Conservation (phyloP, 2,113 vertebrate genomes). For the Dryoscopus gambensis region DNA sequence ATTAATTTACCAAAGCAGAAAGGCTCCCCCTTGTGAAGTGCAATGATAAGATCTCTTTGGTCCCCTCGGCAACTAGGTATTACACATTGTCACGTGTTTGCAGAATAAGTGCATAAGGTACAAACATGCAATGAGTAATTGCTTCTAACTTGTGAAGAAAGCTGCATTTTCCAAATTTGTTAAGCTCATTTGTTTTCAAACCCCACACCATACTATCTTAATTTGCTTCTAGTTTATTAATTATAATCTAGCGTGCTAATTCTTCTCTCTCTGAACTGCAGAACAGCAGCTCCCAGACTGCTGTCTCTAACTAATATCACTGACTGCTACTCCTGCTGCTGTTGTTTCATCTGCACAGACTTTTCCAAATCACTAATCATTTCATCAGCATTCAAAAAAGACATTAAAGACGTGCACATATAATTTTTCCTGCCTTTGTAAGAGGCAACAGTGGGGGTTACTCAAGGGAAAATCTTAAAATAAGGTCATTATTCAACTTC, state of each 20-base stretch:
- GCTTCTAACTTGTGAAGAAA: not conserved
- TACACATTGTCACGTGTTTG: not conserved
- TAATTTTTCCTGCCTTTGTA: conserved; percentile 28
- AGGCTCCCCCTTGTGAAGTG: conserved; percentile 27
- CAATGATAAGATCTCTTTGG: not conserved
- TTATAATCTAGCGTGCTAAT: not conserved
- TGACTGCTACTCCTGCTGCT: conserved; percentile 23
- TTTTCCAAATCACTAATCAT: conserved; percentile 10
- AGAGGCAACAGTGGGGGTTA: not conserved
- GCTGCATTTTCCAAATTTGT: not conserved
- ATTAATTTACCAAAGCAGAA: conserved; percentile 18
- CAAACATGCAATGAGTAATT: not conserved
- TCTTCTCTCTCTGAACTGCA: not conserved
- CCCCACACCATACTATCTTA: not conserved
- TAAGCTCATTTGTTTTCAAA: not conserved
- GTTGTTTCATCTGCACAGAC: conserved; percentile 6
- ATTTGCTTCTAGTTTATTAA: conserved; percentile 9
- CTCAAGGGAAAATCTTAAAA: conserved; percentile 45
- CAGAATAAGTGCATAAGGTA: not conserved
- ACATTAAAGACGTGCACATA: conserved; percentile 1
- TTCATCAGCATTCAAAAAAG: conserved; percentile 38
- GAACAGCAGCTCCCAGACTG: not conserved
- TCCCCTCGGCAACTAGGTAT: not conserved
- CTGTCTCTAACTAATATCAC: not conserved
- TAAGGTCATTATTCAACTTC: conserved; percentile 33